These are phyloP conservation scores for Hylaeus anthracinus DNA, from an alignment of 1,140 invertebrate species.

Conservation along the genomic window DNA sequence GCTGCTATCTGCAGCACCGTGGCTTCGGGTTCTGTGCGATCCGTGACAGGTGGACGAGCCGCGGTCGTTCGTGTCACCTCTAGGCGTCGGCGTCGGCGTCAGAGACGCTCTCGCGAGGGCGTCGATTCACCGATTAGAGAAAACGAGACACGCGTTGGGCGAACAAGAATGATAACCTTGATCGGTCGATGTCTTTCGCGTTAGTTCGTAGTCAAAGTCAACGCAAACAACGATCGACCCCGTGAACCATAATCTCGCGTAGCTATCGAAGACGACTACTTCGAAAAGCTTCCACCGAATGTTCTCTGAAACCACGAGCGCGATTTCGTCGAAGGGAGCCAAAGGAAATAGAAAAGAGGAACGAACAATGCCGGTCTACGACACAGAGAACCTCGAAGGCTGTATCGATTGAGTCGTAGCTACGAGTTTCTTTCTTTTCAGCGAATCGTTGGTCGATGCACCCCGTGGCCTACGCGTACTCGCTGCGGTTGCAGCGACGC, in stretches of 20 bases:
- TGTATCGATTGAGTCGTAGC: constrained; percentile 16
- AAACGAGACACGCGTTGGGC: no score
- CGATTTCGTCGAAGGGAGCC: constrained; percentile 19
- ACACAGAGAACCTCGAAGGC: constrained; percentile 12
- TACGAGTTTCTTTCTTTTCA: constrained; percentile 8
- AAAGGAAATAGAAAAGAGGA: no score
- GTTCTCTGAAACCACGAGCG: constrained; percentile 13
- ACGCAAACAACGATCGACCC: no score
- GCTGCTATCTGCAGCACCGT: no score
- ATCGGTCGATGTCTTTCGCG: no score
- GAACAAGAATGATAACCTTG: no score
- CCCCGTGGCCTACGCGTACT: neutral
- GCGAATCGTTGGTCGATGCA: neutral
- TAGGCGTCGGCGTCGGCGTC: no score
- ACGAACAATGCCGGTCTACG: constrained; percentile 12
- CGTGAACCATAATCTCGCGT: no score
- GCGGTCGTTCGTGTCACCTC: no score
- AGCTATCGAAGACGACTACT: neutral
- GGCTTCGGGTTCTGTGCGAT: neutral
- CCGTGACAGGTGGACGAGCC: neutral
- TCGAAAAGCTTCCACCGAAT: neutral
- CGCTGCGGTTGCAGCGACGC: neutral
- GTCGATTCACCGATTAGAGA: no score
- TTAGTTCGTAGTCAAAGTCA: no score
- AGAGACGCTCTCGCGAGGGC: no score